phyloP scores from a whole-genome alignment of 2,113 vertebrate genomes.

The Microcebus jonahi region DNA sequence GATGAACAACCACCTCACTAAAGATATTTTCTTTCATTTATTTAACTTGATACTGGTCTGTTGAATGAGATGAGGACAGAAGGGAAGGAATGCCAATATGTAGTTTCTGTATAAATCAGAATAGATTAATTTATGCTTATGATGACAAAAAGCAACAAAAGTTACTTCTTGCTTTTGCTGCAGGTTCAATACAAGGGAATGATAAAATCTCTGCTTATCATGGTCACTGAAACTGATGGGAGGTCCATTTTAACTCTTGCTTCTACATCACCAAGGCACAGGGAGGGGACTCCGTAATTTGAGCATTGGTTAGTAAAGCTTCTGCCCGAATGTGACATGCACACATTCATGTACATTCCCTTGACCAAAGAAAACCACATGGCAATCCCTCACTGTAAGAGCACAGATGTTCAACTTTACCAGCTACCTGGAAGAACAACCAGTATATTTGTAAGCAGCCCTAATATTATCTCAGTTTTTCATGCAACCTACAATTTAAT shows the following conservation, averaged over 20 bases:
- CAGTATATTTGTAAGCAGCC: background rate
- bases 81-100: background rate
- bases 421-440: background rate
- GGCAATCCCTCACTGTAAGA: background rate
- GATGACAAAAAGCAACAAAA: background rate
- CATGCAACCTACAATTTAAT: background rate
- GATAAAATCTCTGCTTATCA: background rate
- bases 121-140: background rate
- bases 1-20: background rate
- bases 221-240: background rate
- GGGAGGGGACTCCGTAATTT: background rate
- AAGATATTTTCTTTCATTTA: constrained; percentile 36
- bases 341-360: background rate
- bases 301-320: background rate
- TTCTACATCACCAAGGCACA: background rate
- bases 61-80: background rate
- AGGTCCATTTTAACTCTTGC: background rate
- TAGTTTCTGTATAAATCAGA: background rate
- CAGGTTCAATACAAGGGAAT: background rate
- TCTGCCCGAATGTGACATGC: background rate
- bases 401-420: background rate
- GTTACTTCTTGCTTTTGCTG: background rate
- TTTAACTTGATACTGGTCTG: background rate
- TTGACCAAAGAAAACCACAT: background rate
- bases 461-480: background rate